Evolutionary conservation across 2,888 invertebrate genomes (phyloP), one percentile per base, ranked within the genome.

Genomic region (Orthosia gothica): DNA sequence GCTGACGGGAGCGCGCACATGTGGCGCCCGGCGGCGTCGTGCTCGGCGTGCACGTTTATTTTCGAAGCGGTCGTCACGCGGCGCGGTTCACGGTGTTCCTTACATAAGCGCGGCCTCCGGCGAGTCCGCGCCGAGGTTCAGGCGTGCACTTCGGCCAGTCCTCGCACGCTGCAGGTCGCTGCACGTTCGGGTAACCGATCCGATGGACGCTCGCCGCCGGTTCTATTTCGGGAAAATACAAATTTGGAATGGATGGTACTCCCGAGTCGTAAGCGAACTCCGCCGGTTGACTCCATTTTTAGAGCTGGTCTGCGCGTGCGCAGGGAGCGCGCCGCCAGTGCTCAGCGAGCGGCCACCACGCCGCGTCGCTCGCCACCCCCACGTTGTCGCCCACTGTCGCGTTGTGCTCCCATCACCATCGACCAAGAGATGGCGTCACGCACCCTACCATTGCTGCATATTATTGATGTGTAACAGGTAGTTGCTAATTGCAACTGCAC

Each of bases 181-280:
- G 95, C 95, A 96, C 95, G 95, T 91, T 93, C 93, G 95, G 94
- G 95, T 95, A 96, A 95, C 96, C 95, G 96, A 96, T 95, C 96
- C 96, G 96, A 93, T 93, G 93, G 93, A 94, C 95, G 95, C 94
- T 89, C 95, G 96, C 96, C 96, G 96, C 93, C 96, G 95, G 91
- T 87, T 94, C 95, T 97, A 97, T 98, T 98, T 98, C 97, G 97
- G 97, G 98, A 97, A 98, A 98, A 98, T 98, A 98, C 98, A 97
- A 98, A 98, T 98, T 98, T 98, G 98, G 98, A 97, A 95, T 95
- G 95, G 96, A 95, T 95, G 95, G 95, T 95, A 95, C 96, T 95
- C 95, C 95, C 94, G 94, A 94, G 92, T 94, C 94, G 95, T 93
- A 95, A 95, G 95, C 95, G 94, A 95, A 95, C 95, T 94, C 96